Conservation (phyloP, 2,797 vertebrate genomes). For the Sparus aurata region DNA sequence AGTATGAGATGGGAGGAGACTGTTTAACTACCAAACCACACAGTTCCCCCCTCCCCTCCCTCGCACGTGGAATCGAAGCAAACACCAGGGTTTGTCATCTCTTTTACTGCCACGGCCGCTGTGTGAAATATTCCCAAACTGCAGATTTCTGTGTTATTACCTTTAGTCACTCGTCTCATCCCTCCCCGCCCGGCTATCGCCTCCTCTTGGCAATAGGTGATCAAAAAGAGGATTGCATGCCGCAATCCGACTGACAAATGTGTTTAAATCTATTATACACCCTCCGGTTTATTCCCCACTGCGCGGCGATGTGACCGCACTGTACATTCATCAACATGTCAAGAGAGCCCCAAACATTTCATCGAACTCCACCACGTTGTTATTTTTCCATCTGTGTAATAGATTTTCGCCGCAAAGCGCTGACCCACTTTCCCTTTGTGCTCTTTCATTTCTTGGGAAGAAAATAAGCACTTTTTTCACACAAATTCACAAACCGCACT, state of each 20-base stretch:
- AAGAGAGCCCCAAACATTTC: background rate
- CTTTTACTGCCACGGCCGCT: background rate
- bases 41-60: background rate
- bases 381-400: background rate
- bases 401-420: background rate
- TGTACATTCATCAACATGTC: background rate
- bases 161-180: background rate
- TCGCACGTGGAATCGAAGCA: background rate
- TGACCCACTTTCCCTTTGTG: slow-evolving; percentile 23
- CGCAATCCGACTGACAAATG: slow-evolving; percentile 5
- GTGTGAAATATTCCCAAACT: background rate
- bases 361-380: background rate
- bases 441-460: slow-evolving; percentile 12
- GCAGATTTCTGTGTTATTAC: background rate
- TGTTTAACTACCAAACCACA: slow-evolving; percentile 22
- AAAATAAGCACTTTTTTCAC: slow-evolving; percentile 8
- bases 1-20: slow-evolving; percentile 25
- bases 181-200: too few species aligned
- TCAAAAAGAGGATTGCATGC: background rate
- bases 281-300: background rate
- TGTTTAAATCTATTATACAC: background rate
- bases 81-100: slow-evolving; percentile 1
- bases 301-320: background rate
- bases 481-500: slow-evolving; percentile 18
- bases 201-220: background rate